phyloP scores from a whole-genome alignment of 2,113 vertebrate genomes.

The Melanostigma gelatinosum region DNA sequence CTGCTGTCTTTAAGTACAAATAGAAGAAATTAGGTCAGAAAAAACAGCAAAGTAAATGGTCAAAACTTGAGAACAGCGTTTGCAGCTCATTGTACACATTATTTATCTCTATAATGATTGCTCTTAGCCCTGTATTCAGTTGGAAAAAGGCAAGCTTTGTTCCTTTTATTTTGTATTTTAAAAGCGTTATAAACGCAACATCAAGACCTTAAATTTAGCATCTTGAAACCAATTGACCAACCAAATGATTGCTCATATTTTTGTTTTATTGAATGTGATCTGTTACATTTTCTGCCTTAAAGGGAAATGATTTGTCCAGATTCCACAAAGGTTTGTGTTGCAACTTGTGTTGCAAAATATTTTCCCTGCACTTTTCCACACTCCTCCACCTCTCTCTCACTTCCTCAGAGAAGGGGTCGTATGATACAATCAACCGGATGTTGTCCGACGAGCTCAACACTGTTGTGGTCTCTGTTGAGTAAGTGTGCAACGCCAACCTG shows the following conservation, averaged over 20 bases:
- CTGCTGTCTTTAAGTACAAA: not conserved
- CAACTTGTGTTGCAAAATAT: not conserved
- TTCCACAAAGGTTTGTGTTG: not conserved
- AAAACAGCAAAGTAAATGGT: not conserved
- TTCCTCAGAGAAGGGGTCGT: constrained; percentile 84
- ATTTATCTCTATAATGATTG: not conserved
- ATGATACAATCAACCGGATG: constrained; percentile 83
- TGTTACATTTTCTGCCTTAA: not conserved
- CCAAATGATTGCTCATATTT: not conserved
- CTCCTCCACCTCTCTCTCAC: not conserved
- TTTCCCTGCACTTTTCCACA: not conserved
- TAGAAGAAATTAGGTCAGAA: not conserved
- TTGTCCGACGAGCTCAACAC: constrained; percentile 90
- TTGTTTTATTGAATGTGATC: not conserved
- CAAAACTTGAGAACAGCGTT: not conserved
- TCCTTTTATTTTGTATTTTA: not conserved
- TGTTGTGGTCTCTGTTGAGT: constrained; percentile 94
- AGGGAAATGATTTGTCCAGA: not conserved
- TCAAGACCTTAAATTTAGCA: not conserved
- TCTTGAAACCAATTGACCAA: not conserved
- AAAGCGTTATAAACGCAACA: not conserved
- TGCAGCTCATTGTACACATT: not conserved
- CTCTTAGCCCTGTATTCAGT: not conserved
- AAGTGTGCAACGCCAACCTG: constrained; percentile 75
- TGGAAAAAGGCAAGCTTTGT: not conserved